Evolutionary conservation across 2,797 vertebrate genomes (phyloP), one percentile per base, ranked within the genome.

Genomic region (Chrosomus eos): DNA sequence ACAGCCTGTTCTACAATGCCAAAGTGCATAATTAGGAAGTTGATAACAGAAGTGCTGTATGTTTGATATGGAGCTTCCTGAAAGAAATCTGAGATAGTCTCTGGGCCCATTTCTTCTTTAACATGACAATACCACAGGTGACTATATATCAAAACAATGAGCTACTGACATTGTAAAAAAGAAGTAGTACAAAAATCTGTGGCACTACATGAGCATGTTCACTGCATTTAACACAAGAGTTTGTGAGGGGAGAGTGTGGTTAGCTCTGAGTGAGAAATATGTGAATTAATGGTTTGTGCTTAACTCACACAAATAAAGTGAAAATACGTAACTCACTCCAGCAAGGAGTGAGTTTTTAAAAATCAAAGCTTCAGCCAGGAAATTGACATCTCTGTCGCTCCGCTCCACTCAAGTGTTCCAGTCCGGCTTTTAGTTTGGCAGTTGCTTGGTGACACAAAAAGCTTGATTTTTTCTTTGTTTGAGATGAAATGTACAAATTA

Each of bases 51-150:
- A 21, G 13, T 58, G 19, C 9, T 33, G 9, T 28, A 58, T 18
- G 10, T 33, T n/a, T 78, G 75, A 84, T 78, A 77, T 45, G 36
- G 45, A 48, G 66, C 55, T 85, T 71, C 38, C 75, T 62, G 28
- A 38, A 70, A 62, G 4, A 53, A 33, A n/a, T 16, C 60, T 18
- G 19, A 43, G 18, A 31, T 7, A 5, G n/a, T 72, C 4, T 48
- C n/a, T 45, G 18, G 0, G 0, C 62, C 48, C 81, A 2, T 53
- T 53, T 36, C 51, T 83, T 40, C 48, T 76, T 75, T 40, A 55
- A 9, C 4, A 19, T 28, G 33, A 68, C 11, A 67, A 33, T 28
- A 43, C 45, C 31, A 73, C 51, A 26, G n/a, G 5, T 4, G 18
- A 51, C 38, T 45, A 21, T 28, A 8, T 3, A 21, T 58, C 6